Percentiles rank a stretch among this genome's conserved stretches.
These are phyloP conservation scores for Syrrhaptes paradoxus DNA, from an alignment of 2,113 vertebrate genomes.

Conservation along the genomic window DNA sequence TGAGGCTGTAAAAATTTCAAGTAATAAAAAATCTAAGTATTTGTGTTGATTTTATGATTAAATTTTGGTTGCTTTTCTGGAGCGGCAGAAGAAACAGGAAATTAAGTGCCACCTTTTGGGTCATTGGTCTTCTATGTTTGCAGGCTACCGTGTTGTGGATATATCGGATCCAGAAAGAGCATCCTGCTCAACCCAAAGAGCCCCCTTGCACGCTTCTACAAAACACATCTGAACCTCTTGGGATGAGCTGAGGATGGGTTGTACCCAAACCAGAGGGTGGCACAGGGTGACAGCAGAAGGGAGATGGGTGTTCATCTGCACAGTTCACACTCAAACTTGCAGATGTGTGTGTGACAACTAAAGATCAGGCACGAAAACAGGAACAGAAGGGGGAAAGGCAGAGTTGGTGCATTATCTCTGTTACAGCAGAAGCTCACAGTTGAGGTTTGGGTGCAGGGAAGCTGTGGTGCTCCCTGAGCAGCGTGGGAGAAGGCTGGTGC, in stretches of 20 bases:
- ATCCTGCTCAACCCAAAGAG: neutral
- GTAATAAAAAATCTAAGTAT: neutral
- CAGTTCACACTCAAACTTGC: neutral
- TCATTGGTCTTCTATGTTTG: accelerated
- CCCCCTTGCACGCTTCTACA: neutral
- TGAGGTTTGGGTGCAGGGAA: neutral
- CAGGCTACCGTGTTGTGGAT: neutral
- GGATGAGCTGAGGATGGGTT: neutral
- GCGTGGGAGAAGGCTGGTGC: neutral
- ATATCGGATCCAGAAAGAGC: neutral
- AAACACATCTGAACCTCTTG: neutral
- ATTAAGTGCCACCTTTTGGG: neutral
- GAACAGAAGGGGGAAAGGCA: neutral
- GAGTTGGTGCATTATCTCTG: neutral
- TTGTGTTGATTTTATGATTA: neutral
- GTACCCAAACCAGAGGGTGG: neutral
- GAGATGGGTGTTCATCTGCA: neutral
- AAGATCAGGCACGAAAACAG: neutral
- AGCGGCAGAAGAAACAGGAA: accelerated
- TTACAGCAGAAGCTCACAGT: neutral
- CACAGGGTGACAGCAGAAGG: neutral
- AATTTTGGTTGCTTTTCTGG: neutral
- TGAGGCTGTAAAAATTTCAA: neutral
- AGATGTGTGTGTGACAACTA: neutral
- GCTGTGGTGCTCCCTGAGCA: neutral